A percentile compares a stretch with the other conserved stretches of the same genome.
phyloP scores from a whole-genome alignment of 2,797 vertebrate genomes.

The Halcyon leucocephala region DNA sequence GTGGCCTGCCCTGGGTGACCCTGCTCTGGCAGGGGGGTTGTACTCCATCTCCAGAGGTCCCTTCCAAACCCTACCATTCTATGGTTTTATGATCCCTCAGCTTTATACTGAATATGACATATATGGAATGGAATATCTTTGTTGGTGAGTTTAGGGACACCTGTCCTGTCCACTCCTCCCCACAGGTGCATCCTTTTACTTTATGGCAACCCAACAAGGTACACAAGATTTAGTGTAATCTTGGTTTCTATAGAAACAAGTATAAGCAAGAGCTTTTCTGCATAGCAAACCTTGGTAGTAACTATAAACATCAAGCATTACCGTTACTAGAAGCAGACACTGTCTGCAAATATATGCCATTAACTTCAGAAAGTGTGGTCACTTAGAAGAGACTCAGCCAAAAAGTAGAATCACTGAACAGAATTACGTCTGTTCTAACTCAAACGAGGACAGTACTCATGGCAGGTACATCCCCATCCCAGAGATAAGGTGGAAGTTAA shows the following conservation, averaged over 20 bases:
- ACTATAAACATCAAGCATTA: not conserved
- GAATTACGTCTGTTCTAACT: not conserved
- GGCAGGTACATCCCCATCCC: not conserved
- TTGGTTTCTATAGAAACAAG: not conserved
- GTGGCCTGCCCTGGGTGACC: no score
- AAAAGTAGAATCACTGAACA: not conserved
- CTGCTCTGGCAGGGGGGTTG: no score
- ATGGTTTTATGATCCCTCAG: not conserved
- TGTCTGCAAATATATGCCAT: not conserved
- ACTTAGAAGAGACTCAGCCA: not conserved
- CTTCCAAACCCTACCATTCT: no score
- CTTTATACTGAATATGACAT: not conserved
- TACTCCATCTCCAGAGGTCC: no score
- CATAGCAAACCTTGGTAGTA: not conserved
- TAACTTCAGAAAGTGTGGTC: not conserved
- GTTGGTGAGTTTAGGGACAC: not conserved
- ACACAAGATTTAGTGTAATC: not conserved
- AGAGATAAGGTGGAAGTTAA: not conserved
- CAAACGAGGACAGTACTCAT: not conserved
- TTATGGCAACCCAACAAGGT: not conserved
- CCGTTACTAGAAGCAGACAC: not conserved
- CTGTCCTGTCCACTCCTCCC: not conserved
- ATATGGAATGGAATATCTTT: not conserved
- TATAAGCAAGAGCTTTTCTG: not conserved
- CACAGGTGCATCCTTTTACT: not conserved